Evolutionary conservation across 2,888 invertebrate species (phyloP).

Genomic region (Diadegma fenestrale): DNA sequence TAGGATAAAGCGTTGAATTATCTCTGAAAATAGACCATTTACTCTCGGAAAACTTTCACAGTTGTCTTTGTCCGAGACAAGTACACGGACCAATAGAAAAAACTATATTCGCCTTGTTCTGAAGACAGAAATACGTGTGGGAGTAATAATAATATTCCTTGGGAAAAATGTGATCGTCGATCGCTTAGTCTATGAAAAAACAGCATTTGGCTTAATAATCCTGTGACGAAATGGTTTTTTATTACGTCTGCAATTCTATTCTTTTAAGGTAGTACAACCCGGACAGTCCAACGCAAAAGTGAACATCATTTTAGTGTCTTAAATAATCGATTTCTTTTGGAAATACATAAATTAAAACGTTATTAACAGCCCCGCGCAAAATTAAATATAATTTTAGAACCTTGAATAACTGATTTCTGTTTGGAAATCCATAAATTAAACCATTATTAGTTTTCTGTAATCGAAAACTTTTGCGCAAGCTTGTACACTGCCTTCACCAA

Average conservation of each 20-base stretch:
- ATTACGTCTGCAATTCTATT: neutral
- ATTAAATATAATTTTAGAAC: too few species aligned
- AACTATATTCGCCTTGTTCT: conserved; percentile 47
- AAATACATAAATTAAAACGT: too few species aligned
- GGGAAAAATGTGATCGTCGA: conserved; percentile 23
- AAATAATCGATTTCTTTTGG: too few species aligned
- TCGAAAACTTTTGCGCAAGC: too few species aligned
- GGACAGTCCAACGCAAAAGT: too few species aligned
- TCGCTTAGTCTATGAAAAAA: conserved; percentile 3
- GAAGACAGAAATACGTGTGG: conserved; percentile 6
- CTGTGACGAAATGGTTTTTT: neutral
- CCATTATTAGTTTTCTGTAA: too few species aligned
- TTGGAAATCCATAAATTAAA: too few species aligned
- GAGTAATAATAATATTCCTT: neutral
- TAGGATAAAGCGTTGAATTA: conserved; percentile 52
- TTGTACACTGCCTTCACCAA: too few species aligned
- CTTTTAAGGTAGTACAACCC: too few species aligned
- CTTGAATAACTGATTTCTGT: too few species aligned
- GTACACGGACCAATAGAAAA: conserved; percentile 37
- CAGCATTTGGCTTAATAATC: neutral
- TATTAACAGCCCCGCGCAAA: too few species aligned
- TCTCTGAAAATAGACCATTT: conserved; percentile 52
- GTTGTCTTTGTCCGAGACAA: conserved; percentile 7
- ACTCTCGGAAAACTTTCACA: conserved; percentile 12
- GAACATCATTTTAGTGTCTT: too few species aligned